Evolutionary conservation across 2,113 vertebrate genomes (phyloP).

Genomic region (Pitta sordida): DNA sequence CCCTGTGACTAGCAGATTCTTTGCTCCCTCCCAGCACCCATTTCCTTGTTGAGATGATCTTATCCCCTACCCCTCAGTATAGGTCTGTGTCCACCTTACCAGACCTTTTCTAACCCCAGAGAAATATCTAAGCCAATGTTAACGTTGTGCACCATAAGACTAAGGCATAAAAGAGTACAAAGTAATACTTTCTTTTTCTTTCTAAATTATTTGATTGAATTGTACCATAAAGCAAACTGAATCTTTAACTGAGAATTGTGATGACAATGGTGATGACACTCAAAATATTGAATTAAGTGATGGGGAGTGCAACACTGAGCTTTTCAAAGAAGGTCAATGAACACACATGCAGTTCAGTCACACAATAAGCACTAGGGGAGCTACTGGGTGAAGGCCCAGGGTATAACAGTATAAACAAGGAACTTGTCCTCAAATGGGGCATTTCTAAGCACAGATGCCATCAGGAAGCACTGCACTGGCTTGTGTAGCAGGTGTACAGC

Average conservation of each 20-base stretch:
- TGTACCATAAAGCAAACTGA: not conserved
- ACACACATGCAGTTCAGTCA: not conserved
- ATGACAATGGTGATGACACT: rapidly evolving
- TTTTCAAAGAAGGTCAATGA: not conserved
- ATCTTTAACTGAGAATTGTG: not conserved
- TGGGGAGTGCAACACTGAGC: not conserved
- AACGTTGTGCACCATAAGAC: not conserved
- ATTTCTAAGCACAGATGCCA: not conserved
- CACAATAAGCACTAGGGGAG: not conserved
- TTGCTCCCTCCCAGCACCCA: not conserved
- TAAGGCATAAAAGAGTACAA: not conserved
- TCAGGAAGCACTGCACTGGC: not conserved
- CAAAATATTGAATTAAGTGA: not conserved
- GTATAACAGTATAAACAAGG: not conserved
- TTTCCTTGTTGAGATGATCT: not conserved
- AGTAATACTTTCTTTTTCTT: not conserved
- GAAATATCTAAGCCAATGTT: not conserved
- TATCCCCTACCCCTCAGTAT: not conserved
- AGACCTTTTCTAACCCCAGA: not conserved
- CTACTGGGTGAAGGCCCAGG: not conserved
- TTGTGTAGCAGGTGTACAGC: not conserved
- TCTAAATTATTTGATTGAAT: not conserved
- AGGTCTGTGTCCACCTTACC: not conserved
- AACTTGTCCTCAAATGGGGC: not conserved
- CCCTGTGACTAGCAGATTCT: not conserved